Conservation (phyloP, 2,888 invertebrate genomes). For the Himalopsyche kuldschensis region DNA sequence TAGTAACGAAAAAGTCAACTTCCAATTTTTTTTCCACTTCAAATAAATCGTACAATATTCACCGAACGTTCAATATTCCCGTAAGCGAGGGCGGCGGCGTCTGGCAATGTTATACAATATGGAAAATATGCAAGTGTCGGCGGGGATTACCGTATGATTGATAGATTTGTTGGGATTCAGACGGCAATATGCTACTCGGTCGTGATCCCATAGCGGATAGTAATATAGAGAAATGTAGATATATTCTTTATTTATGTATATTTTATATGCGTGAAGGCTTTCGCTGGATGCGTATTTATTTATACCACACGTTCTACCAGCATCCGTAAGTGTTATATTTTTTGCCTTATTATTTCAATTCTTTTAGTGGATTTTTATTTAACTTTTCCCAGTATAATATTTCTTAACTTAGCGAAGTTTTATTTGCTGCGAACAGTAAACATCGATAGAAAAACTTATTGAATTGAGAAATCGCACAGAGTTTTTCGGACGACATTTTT, state of each 20-base stretch:
- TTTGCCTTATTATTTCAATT: too few species aligned
- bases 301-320: not conserved
- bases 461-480: too few species aligned
- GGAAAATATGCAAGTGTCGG: not conserved
- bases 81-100: not conserved
- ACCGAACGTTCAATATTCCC: not conserved
- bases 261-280: not conserved
- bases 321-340: too few species aligned
- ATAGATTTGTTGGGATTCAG: not conserved
- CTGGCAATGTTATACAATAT: not conserved
- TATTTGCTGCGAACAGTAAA: too few species aligned
- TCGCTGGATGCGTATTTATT: not conserved
- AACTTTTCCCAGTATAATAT: too few species aligned
- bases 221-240: not conserved
- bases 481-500: not conserved
- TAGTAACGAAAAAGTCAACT: too few species aligned
- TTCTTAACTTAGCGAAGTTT: too few species aligned
- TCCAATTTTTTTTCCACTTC: too few species aligned
- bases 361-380: too few species aligned
- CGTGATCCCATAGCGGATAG: not conserved
- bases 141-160: not conserved
- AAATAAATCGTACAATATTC: not conserved
- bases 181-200: not conserved
- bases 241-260: not conserved
- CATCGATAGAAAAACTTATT: too few species aligned